Conservation (phyloP, 2,113 vertebrate genomes). For the Arvicanthis niloticus region DNA sequence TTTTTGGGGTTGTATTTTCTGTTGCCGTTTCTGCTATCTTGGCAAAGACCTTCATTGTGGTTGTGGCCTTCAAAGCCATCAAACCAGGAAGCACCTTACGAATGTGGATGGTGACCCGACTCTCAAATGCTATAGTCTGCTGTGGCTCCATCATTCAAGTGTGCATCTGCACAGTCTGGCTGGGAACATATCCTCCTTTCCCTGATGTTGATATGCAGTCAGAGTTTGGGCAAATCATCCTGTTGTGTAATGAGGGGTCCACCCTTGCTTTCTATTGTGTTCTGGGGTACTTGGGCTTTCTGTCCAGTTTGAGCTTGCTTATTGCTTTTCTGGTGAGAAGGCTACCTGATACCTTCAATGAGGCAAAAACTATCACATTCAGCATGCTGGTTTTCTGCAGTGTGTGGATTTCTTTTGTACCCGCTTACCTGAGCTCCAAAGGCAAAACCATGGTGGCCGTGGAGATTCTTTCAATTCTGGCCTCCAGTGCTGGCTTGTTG, state of each 20-base stretch:
- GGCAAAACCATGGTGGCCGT: neutral
- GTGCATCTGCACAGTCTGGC: neutral
- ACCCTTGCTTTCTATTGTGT: neutral
- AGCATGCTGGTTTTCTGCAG: neutral
- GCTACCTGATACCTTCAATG: neutral
- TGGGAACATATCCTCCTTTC: neutral
- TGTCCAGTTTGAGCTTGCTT: neutral
- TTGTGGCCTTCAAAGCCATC: neutral
- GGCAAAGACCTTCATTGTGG: neutral
- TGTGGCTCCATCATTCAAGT: neutral
- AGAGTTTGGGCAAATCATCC: neutral
- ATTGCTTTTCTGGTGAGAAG: neutral
- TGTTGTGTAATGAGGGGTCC: neutral
- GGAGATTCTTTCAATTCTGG: neutral
- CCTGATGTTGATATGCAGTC: neutral
- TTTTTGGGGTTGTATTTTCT: neutral
- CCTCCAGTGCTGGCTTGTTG: neutral
- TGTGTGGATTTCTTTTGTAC: conserved; percentile 6
- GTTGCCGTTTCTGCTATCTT: neutral
- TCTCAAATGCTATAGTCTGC: neutral
- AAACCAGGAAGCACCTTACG: neutral
- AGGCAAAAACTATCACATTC: neutral
- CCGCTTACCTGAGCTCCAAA: neutral
- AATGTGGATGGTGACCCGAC: neutral
- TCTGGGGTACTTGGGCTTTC: neutral